Evolutionary conservation across 1,140 invertebrate species (phyloP), one percentile per base, ranked within the genome.

Genomic region (Bombus fervidus): DNA sequence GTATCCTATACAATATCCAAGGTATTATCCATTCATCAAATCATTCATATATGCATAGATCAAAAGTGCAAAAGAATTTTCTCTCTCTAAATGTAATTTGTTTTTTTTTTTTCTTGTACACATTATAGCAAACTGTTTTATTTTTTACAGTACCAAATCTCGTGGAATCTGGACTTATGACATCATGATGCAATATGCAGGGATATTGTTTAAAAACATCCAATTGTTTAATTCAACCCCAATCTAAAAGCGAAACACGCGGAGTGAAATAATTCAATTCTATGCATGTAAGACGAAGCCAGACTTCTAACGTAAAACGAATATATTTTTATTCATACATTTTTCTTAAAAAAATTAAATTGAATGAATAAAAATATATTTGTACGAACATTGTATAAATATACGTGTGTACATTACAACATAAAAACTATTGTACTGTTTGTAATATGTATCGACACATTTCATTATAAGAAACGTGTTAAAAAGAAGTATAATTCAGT

Each of bases 121-220:
- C 15, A 37, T 83, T 15, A 53, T 85, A 80, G 5, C 34, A 47
- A 79, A 62, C 6, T 6, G 5, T 3, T 80, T 47, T 80, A 37
- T 89, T 90, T 9, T 37, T 91, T 91, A 79, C 66, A 91, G 90
- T 86, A 89, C 59, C 80, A 90, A 86, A 77, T 62, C 1, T 86
- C 87, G 15, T 90, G 83, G 89, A 86, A 83, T 59, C 68, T 89
- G 62, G 86, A 89, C 43, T 83, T 87, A 41, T 87, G 85, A 88
- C 83, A 85, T 53, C 41, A 64, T 10, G 62, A 87, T 47, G 25
- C 18, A 34, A 85, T 68, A 4, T 82, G 53, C 74, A 87, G 31
- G 8, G 83, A 53, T 39, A 80, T 37, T 71, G 41, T 47, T 4
- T 59, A 84, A 81, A 81, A 85, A 8, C 62, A 39, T 53, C 18